phyloP scores from a whole-genome alignment of 2,888 invertebrate species.

The Drosophila vallismaia region DNA sequence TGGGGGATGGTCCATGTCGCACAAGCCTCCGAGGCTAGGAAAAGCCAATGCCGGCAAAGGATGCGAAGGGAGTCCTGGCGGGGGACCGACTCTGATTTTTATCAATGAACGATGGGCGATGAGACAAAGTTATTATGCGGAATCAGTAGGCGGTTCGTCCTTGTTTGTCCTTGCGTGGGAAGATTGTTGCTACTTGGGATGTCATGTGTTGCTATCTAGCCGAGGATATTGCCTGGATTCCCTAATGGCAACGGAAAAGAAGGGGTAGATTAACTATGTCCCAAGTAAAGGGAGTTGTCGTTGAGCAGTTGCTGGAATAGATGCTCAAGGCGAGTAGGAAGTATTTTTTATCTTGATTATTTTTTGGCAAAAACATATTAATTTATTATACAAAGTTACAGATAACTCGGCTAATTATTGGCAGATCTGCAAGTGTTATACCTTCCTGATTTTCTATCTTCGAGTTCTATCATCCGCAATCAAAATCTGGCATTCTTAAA shows the following conservation, averaged over 20 bases:
- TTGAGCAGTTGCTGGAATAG: not conserved
- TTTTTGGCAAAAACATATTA: too few relatives aligned
- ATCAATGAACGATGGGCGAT: slow-evolving; percentile 47
- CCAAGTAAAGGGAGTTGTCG: not conserved
- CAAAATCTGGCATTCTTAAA: too few relatives aligned
- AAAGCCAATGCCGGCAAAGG: slow-evolving; percentile 19
- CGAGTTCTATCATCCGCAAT: too few relatives aligned
- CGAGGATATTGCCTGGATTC: not conserved
- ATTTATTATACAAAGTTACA: too few relatives aligned
- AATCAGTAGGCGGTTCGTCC: slow-evolving; percentile 26
- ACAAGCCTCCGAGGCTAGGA: slow-evolving; percentile 10
- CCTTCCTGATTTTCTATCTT: too few relatives aligned
- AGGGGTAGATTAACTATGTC: slow-evolving; percentile 5
- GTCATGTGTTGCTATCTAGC: slow-evolving; percentile 16
- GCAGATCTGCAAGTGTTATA: too few relatives aligned
- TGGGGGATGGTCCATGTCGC: slow-evolving; percentile 11
- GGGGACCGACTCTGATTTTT: slow-evolving; percentile 34
- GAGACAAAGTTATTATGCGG: slow-evolving; percentile 29
- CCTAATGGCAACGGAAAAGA: not conserved
- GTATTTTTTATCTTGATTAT: too few relatives aligned
- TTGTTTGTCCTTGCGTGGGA: slow-evolving; percentile 38
- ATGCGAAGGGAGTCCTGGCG: slow-evolving; percentile 5
- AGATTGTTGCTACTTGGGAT: slow-evolving; percentile 27
- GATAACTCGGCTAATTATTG: too few relatives aligned
- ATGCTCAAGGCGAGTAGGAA: not conserved